Evolutionary conservation across 92 coral and sea anemone genomes (phyloP), one percentile per base, ranked within the genome.

Genomic region (Parazoanthus atlanticus): DNA sequence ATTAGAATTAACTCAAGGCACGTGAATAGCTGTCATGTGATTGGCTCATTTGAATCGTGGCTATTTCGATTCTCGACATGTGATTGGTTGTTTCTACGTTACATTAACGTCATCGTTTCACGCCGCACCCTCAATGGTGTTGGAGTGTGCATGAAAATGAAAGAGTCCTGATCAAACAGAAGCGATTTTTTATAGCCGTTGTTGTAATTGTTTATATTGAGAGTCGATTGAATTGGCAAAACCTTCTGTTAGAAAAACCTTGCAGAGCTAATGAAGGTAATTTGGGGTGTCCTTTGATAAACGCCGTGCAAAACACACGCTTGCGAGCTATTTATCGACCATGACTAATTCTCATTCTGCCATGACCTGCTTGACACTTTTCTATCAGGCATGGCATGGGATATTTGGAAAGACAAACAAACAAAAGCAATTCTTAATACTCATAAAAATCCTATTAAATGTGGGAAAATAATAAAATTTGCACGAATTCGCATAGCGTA

Each of bases 61-160:
- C 87, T 69, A 84, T 84, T 84, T 71, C 47, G n/a, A 69, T 29
- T 19, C 91, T 83, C 88, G 88, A 70, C 85, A 67, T 85, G 86
- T 95, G 96, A 95, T 95, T 95, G 98, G 98, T 90, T 85, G 98
- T 95, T 94, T 93, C 98, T 92, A 95, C 88, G 98, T 90, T 86
- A 95, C 98, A 93, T 82, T 94, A 86, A 95, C 98, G 98, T 95
- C 98, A 95, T 91, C 88, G 94, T 46, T 85, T 91, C 76, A 90
- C 90, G 82, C 88, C 75, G 89, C 91, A 90, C 91, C 98, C 98
- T 93, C 96, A 89, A 91, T 95, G 95, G 89, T 84, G 79, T 16
- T 2, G 58, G 21, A 78, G 81, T 64, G n/a, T 29, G 25, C 36
- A 0, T 21, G 49, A 34, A 79, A 40, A 46, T 49, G 31, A 33